A percentile compares a stretch with the other conserved stretches of the same genome.
Conservation (phyloP, 64 coral and sea anemone genomes). For the Porites australiensis region DNA sequence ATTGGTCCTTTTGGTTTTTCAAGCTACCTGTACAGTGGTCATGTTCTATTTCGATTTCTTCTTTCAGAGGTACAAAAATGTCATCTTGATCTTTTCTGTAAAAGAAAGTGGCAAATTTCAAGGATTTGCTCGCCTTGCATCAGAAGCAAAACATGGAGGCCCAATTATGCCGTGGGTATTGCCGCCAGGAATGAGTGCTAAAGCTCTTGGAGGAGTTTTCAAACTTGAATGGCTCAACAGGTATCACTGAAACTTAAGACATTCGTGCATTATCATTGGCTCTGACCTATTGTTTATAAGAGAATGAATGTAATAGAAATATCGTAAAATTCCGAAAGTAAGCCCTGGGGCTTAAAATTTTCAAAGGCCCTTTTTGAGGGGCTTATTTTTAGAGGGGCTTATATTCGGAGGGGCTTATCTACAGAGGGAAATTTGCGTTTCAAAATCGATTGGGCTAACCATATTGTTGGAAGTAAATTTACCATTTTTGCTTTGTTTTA, state of each 20-base stretch:
- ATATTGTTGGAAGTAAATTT: too few relatives aligned
- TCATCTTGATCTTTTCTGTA: slow-evolving; percentile 97
- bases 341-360: too few relatives aligned
- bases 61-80: slow-evolving; percentile 95
- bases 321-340: too few relatives aligned
- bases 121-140: slow-evolving; percentile 87
- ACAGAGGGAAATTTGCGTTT: too few relatives aligned
- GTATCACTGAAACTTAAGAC: neutral
- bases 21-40: too few relatives aligned
- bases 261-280: neutral
- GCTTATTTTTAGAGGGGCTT: too few relatives aligned
- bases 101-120: slow-evolving; percentile 99
- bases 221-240: slow-evolving; percentile 98
- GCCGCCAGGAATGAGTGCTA: slow-evolving; percentile 94
- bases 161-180: slow-evolving; percentile 91
- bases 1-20: too few relatives aligned
- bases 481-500: too few relatives aligned
- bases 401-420: too few relatives aligned
- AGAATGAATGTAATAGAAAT: too few relatives aligned
- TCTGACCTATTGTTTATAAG: neutral
- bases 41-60: neutral
- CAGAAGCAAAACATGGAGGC: slow-evolving; percentile 85
- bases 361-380: too few relatives aligned
- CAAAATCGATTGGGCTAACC: too few relatives aligned
- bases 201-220: slow-evolving; percentile 94